These are phyloP conservation scores for Chaenocephalus aceratus DNA, from an alignment of 2,113 vertebrate genomes.

Conservation along the genomic window DNA sequence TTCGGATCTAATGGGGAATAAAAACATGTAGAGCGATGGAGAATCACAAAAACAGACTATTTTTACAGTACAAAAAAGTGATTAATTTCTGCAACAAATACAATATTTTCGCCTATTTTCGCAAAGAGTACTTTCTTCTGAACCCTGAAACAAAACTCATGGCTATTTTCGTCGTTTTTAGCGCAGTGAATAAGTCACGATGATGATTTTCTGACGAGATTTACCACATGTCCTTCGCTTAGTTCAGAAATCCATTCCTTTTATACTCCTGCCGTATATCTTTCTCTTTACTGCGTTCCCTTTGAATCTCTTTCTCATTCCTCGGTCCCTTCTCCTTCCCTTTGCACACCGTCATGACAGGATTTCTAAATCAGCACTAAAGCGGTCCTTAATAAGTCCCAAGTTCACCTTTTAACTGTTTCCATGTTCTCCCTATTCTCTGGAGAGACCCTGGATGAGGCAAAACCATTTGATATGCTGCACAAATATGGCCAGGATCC, in stretches of 20 bases:
- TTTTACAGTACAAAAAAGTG: too few species aligned
- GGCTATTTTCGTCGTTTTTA: background rate
- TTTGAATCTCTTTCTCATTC: constrained; percentile 11
- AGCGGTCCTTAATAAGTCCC: background rate
- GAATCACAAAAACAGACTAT: background rate
- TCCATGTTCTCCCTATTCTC: background rate
- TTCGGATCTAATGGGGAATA: background rate
- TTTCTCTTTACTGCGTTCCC: constrained; percentile 7
- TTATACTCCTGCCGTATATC: background rate
- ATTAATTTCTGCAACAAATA: background rate
- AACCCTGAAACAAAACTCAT: background rate
- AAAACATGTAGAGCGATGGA: background rate
- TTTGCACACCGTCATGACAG: background rate
- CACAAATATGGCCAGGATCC: too few species aligned
- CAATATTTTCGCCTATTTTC: background rate
- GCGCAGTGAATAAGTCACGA: background rate
- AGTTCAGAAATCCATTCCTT: background rate
- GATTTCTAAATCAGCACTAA: constrained; percentile 20
- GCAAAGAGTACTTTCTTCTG: background rate
- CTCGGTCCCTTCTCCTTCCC: background rate
- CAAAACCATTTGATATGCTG: background rate
- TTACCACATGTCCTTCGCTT: background rate
- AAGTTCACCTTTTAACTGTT: background rate
- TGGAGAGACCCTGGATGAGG: constrained; percentile 4
- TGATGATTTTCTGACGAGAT: background rate